These are phyloP conservation scores for Andrena dorsata DNA, from an alignment of 2,888 invertebrate genomes.

Conservation along the genomic window DNA sequence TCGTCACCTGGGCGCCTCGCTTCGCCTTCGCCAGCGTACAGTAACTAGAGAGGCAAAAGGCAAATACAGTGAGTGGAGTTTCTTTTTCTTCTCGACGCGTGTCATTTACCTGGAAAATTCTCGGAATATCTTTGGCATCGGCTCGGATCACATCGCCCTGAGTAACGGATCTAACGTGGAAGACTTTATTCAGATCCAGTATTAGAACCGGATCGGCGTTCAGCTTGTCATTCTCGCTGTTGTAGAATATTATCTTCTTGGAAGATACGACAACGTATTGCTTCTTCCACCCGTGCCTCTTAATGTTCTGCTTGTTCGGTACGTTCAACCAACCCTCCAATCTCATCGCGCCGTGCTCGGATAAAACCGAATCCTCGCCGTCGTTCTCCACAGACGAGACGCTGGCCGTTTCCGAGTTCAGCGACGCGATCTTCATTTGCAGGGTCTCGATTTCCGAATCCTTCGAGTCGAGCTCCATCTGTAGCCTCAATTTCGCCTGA, in stretches of 20 bases:
- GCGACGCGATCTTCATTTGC: constrained; percentile 92
- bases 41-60: constrained; percentile 87
- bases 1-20: constrained; percentile 92
- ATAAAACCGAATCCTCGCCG: constrained; percentile 89
- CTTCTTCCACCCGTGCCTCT: constrained; percentile 98
- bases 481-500: constrained; percentile 91
- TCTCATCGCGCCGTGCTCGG: constrained; percentile 89
- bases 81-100: neutral
- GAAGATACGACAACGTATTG: constrained; percentile 99
- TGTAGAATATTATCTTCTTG: constrained; percentile 98
- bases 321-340: constrained; percentile 98
- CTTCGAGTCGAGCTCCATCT: constrained; percentile 98
- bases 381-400: constrained; percentile 96
- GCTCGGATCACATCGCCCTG: constrained; percentile 99
- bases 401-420: constrained; percentile 95
- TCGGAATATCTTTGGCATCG: constrained; percentile 99
- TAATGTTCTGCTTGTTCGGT: constrained; percentile 97
- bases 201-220: constrained; percentile 98
- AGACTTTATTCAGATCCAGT: constrained; percentile 98
- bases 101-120: constrained; percentile 93
- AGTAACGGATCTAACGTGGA: constrained; percentile 99
- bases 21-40: constrained; percentile 99
- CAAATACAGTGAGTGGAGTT: neutral
- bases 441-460: constrained; percentile 98
- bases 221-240: constrained; percentile 96